Base-by-base conservation (phyloP, 1,140 invertebrate species). In the Bilobella aurantiaca region DNA sequence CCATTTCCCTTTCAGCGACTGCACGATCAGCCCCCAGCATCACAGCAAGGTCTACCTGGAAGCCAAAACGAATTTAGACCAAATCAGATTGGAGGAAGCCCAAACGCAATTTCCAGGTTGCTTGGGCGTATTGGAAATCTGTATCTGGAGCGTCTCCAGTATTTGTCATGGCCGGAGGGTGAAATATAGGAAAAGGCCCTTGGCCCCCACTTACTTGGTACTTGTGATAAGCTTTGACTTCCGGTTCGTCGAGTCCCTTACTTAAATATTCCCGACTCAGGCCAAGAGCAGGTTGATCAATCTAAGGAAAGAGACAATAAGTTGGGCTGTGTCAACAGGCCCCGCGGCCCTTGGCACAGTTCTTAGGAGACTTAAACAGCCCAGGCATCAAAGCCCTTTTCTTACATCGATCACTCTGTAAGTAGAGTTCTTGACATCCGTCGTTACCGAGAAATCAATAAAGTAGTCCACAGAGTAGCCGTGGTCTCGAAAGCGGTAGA, bases 391-490 rank as follows among this genome's bases (percentile, higher is more conserved):
- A n/a, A n/a, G n/a, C n/a, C n/a, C n/a, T n/a, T 49, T 53, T 46
- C 88, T 83, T 82, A 93, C 90, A 80, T 93, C 90, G 72, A 95
- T 91, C 31, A 91, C 82, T 59, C 91, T 81, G 66, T 82, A 84
- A 0, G 88, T 89, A 28, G 88, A 91, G 76, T 96, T 95, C 76
- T 91, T 93, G n/a, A 93, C 82, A 78, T 96, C 91, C 5, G 90
- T 87, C 2, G 86, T 85, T 62, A 96, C 87, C 34, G 89, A 91
- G 71, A 96, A 91, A 74, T 94, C 90, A n/a, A 97, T 82, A 74
- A 95, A 87, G 74, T 95, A 93, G 76, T 94, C 90, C 46, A 91
- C 87, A 3, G 88, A 90, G 75, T 90, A 93, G 2, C 93, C 93
- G 3, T 82, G 77, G 58, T 79, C 78, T 23, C 88, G 81, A 78